Evolutionary conservation across 2,888 invertebrate genomes (phyloP).

Genomic region (Embidobia sp.): DNA sequence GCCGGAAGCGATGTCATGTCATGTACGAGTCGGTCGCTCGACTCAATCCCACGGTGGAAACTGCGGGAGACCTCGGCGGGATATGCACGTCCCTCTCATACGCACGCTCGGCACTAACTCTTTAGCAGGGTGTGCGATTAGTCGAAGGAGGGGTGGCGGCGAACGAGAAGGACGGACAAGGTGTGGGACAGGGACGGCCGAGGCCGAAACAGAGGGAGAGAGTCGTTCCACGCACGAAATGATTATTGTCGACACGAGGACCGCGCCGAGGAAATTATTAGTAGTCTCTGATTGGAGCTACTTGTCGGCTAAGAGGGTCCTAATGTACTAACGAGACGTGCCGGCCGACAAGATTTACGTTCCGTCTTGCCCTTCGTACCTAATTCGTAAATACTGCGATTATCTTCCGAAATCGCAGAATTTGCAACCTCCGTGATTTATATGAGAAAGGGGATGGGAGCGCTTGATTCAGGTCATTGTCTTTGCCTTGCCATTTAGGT

Average conservation of each 20-base stretch:
- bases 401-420: slow-evolving; percentile 21
- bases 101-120: slow-evolving; percentile 78
- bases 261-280: slow-evolving; percentile 76
- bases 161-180: slow-evolving; percentile 33
- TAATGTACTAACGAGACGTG: slow-evolving; percentile 73
- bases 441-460: slow-evolving; percentile 24
- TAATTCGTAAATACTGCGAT: slow-evolving; percentile 49
- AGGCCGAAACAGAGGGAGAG: slow-evolving; percentile 40
- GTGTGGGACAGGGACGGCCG: slow-evolving; percentile 12
- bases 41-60: slow-evolving; percentile 79
- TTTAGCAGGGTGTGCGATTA: slow-evolving; percentile 79
- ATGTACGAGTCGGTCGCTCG: slow-evolving; percentile 69
- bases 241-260: slow-evolving; percentile 76
- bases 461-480: not conserved
- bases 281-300: slow-evolving; percentile 76
- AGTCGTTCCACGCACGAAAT: slow-evolving; percentile 69
- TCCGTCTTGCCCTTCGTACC: slow-evolving; percentile 41
- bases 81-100: slow-evolving; percentile 74
- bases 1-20: slow-evolving; percentile 74
- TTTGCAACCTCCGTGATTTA: slow-evolving; percentile 28
- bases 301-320: slow-evolving; percentile 71
- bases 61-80: slow-evolving; percentile 78
- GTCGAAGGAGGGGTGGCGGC: slow-evolving; percentile 73
- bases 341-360: slow-evolving; percentile 69
- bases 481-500: too few relatives aligned